Conservation (phyloP, 2,113 vertebrate genomes). For the Triplophysa dalaica region DNA sequence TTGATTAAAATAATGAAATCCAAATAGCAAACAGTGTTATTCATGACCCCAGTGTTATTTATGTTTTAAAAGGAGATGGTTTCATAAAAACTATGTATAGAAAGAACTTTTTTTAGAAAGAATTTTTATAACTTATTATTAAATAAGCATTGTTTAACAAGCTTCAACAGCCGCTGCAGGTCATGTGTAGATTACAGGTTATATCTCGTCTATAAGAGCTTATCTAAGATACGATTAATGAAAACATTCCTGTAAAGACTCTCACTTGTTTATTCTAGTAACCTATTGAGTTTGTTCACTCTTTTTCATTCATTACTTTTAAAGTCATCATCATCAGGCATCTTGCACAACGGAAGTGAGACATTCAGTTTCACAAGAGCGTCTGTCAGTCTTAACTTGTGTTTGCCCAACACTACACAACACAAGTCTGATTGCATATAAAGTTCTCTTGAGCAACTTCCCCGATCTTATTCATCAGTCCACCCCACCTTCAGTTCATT, state of each 20-base stretch:
- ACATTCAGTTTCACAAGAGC: conserved; percentile 23
- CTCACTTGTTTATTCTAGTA: background rate
- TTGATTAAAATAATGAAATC: no score
- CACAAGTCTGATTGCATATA: background rate
- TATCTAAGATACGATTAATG: background rate
- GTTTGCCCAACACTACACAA: background rate
- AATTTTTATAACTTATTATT: no score
- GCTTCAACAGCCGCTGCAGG: background rate
- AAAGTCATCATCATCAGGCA: background rate
- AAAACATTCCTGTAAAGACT: background rate
- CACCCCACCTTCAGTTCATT: background rate
- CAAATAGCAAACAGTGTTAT: no score
- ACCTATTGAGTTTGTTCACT: background rate
- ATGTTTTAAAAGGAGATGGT: no score
- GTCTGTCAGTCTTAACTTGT: conserved; percentile 1
- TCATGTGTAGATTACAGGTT: background rate
- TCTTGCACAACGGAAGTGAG: conserved; percentile 15
- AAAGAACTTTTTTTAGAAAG: no score
- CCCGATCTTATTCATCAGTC: background rate
- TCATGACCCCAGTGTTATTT: no score
- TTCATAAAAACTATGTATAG: no score
- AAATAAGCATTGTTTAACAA: no score
- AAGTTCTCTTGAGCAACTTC: background rate
- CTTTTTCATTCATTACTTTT: conserved; percentile 8
- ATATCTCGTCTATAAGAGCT: background rate